These are phyloP conservation scores for Eristalinus sepulchralis DNA, from an alignment of 2,888 invertebrate species.

Conservation along the genomic window DNA sequence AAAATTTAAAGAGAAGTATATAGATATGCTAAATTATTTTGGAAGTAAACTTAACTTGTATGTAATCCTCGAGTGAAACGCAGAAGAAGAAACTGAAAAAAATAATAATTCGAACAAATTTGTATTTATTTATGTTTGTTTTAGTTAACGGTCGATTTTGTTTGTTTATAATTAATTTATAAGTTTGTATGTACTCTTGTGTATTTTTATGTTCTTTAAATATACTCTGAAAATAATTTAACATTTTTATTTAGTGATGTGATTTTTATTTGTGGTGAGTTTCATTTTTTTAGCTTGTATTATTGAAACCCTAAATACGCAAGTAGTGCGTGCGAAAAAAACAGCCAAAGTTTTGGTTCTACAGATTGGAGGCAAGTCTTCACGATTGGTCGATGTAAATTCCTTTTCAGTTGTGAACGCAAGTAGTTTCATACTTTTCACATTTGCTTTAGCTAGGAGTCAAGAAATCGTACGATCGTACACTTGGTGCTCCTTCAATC, in stretches of 20 bases:
- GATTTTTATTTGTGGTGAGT: not conserved
- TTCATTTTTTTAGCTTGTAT: not conserved
- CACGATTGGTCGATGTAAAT: too few species aligned
- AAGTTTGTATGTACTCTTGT: constrained; percentile 15
- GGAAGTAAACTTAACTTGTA: not conserved
- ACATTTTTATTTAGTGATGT: not conserved
- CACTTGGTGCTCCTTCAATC: too few species aligned
- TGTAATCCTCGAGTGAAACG: not conserved
- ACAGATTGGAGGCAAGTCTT: too few species aligned
- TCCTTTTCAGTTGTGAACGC: too few species aligned
- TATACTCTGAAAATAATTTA: constrained; percentile 18
- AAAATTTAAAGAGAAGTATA: constrained; percentile 17
- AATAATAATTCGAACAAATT: constrained; percentile 18
- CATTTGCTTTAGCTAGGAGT: too few species aligned
- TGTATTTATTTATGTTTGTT: constrained; percentile 54
- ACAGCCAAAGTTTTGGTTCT: too few species aligned
- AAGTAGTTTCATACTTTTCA: too few species aligned
- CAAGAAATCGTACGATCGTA: too few species aligned
- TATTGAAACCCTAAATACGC: too few species aligned
- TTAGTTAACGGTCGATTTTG: constrained; percentile 10
- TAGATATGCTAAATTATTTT: constrained; percentile 21
- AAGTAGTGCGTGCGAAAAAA: too few species aligned
- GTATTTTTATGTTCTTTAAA: constrained; percentile 22
- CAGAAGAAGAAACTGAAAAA: not conserved
- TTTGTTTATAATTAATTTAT: constrained; percentile 15